Percentiles rank a stretch among this genome's conserved stretches.
These are phyloP conservation scores for Eubucco bourcierii DNA, from an alignment of 2,113 vertebrate genomes.

Conservation along the genomic window DNA sequence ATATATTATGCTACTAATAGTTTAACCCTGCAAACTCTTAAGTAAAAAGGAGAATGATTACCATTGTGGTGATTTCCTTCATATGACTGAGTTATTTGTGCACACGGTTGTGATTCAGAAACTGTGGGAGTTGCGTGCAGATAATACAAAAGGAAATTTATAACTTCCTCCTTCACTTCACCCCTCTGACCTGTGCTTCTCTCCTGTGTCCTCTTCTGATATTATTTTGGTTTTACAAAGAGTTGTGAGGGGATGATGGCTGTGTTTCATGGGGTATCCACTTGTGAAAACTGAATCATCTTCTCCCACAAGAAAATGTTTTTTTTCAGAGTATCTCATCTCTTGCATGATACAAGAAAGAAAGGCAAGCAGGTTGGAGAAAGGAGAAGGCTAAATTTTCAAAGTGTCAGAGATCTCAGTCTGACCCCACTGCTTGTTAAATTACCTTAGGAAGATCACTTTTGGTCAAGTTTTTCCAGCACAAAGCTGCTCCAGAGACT, in stretches of 20 bases:
- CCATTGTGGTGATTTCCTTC: not conserved
- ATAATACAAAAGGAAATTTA: not conserved
- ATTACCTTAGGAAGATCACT: not conserved
- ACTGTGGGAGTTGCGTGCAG: constrained; percentile 1
- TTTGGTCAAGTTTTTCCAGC: not conserved
- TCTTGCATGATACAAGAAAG: constrained; percentile 7
- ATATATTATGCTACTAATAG: not conserved
- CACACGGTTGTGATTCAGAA: constrained; percentile 34
- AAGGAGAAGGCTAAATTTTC: not conserved
- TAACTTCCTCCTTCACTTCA: constrained; percentile 16
- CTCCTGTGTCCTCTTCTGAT: not conserved
- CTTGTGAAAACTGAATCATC: constrained; percentile 26
- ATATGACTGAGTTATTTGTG: constrained; percentile 26
- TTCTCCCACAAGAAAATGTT: not conserved
- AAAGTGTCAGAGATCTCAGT: constrained; percentile 18
- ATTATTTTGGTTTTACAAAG: constrained; percentile 14
- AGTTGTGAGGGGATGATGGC: not conserved
- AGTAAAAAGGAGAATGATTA: not conserved
- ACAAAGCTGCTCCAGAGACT: not conserved
- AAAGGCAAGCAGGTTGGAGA: not conserved
- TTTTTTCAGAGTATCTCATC: not conserved
- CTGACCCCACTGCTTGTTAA: not conserved
- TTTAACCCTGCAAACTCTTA: not conserved
- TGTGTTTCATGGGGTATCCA: not conserved
- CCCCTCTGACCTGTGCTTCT: not conserved